These are phyloP conservation scores for Drosophila merina DNA, from an alignment of 2,888 invertebrate species.

Conservation along the genomic window DNA sequence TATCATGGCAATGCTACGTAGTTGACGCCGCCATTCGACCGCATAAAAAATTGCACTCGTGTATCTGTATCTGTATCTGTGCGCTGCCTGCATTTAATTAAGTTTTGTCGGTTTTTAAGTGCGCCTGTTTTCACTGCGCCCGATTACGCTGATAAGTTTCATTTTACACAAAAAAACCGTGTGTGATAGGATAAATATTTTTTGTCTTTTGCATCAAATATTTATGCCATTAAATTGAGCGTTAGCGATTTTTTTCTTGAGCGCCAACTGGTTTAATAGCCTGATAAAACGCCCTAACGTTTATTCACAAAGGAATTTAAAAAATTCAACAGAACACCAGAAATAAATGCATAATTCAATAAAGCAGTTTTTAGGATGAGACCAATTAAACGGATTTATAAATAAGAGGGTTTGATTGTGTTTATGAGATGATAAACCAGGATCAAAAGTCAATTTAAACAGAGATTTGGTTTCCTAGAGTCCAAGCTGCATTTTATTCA, in stretches of 20 bases:
- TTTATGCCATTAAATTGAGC: slow-evolving; percentile 62
- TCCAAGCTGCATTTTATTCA: slow-evolving; percentile 55
- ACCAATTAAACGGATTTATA: background rate
- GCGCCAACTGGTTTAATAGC: slow-evolving; percentile 34
- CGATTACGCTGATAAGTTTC: slow-evolving; percentile 57
- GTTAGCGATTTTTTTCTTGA: slow-evolving; percentile 27
- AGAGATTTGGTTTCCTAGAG: slow-evolving; percentile 21
- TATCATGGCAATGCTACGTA: slow-evolving; percentile 29
- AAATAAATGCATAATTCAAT: slow-evolving; percentile 1
- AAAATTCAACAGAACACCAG: background rate
- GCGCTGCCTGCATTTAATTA: slow-evolving; percentile 67
- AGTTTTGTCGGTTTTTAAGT: slow-evolving; percentile 68
- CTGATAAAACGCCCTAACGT: slow-evolving; percentile 55
- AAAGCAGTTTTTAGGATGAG: background rate
- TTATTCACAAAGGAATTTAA: slow-evolving; percentile 35
- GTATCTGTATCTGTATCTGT: slow-evolving; percentile 19
- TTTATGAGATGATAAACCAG: background rate
- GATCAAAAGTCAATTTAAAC: background rate
- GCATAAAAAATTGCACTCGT: slow-evolving; percentile 20
- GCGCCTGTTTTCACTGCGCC: slow-evolving; percentile 8
- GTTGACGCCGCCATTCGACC: slow-evolving; percentile 5
- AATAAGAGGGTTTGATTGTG: background rate
- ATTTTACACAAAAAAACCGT: slow-evolving; percentile 35
- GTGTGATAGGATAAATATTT: slow-evolving; percentile 31
- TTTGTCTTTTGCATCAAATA: slow-evolving; percentile 56